phyloP scores from a whole-genome alignment of 2,888 invertebrate genomes.

The Adineta ricciae region DNA sequence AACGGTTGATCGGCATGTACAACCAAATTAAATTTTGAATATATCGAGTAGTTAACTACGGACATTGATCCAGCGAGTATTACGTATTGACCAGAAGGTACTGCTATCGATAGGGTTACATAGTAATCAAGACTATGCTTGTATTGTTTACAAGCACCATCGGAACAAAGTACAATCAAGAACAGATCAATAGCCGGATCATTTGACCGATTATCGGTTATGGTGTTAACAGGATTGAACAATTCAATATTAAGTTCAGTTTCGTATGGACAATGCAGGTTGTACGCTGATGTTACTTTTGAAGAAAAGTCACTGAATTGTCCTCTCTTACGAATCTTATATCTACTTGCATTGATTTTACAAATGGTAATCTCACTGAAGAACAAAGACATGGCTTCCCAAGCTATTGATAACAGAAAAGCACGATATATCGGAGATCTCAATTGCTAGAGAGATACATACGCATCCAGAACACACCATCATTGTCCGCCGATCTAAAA shows the following conservation, averaged over 20 bases:
- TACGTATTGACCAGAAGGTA: constrained; percentile 27
- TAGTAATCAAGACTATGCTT: constrained; percentile 33
- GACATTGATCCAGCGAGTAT: constrained; percentile 30
- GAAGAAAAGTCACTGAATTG: constrained; percentile 14
- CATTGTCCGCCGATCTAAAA: constrained; percentile 20
- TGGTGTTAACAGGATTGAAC: constrained; percentile 23
- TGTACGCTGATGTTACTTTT: constrained; percentile 17
- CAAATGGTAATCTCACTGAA: constrained; percentile 32
- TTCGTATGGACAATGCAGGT: constrained; percentile 25
- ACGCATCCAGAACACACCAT: constrained; percentile 33
- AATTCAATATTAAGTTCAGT: constrained; percentile 32
- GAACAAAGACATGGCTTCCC: constrained; percentile 1
- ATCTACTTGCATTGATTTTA: constrained; percentile 26
- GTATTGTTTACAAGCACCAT: constrained; percentile 24
- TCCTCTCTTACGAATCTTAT: constrained; percentile 16
- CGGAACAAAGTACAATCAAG: constrained; percentile 24
- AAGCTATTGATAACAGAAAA: neutral
- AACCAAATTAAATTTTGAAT: constrained; percentile 26
- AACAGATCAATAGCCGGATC: constrained; percentile 33
- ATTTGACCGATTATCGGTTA: constrained; percentile 25
- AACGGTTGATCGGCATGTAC: constrained; percentile 29
- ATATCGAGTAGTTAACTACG: neutral
- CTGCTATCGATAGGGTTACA: constrained; percentile 22
- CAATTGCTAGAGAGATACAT: neutral
- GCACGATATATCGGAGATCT: too few species aligned